These are phyloP conservation scores for Entosphenus tridentatus DNA, from an alignment of 2,113 vertebrate species.

Conservation along the genomic window DNA sequence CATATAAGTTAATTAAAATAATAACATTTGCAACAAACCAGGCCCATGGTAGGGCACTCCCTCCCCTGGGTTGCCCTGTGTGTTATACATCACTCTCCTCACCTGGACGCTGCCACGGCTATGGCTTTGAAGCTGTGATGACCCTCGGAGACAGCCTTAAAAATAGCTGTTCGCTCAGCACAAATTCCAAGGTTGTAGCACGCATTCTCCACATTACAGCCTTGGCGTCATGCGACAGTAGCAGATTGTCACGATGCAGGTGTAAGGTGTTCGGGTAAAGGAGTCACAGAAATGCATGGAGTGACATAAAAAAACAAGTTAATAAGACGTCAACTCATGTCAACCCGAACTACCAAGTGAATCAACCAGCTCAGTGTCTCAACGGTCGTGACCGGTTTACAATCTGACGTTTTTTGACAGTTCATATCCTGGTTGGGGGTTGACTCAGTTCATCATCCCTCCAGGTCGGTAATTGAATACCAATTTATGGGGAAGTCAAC, in stretches of 20 bases:
- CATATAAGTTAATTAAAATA: constrained; percentile 12
- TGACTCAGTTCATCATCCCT: no score
- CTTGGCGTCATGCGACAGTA: constrained; percentile 18
- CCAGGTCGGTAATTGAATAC: no score
- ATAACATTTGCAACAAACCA: constrained; percentile 9
- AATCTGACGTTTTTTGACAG: no score
- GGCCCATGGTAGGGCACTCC: constrained; percentile 8
- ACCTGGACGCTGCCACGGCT: constrained; percentile 42
- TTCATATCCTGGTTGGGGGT: no score
- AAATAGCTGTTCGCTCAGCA: constrained; percentile 49
- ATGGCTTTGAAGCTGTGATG: constrained; percentile 49
- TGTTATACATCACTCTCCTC: constrained; percentile 7
- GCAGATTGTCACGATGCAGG: neutral
- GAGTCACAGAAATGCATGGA: no score
- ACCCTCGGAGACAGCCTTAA: constrained; percentile 54
- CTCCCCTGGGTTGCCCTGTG: constrained; percentile 2
- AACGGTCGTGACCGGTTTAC: no score
- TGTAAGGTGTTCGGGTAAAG: no score
- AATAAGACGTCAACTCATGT: no score
- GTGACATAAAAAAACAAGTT: no score
- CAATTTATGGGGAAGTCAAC: no score
- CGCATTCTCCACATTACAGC: constrained; percentile 78
- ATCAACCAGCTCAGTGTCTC: no score
- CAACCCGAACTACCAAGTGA: no score
- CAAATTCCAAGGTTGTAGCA: constrained; percentile 42